Evolutionary conservation across 2,113 vertebrate genomes (phyloP), one percentile per base, ranked within the genome.

Genomic region (Bostrychus sinensis): DNA sequence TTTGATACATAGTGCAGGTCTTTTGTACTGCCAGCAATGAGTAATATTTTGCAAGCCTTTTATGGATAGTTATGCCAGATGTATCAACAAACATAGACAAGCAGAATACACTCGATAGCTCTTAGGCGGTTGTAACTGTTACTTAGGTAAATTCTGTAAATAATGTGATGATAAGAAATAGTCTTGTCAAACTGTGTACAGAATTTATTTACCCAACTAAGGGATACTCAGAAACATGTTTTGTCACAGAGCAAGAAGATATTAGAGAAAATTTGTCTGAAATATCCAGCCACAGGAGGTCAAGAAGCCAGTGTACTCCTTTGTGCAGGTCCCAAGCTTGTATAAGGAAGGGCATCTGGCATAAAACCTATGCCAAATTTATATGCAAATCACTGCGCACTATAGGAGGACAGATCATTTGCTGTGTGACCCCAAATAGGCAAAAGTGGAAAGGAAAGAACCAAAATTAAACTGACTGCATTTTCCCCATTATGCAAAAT

Each of bases 41-140:
- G 61, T 28, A 39, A 67, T 58, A 62, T 61, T 72, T 72, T 20
- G 3, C 28, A 17, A 69, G 62, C 61, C 55, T 37, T 62, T 68
- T 65, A 66, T 14, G 53, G 46, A 32, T 37, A 38, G 57, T 38
- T 17, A 58, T 55, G 32, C 13, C 14, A 12, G 23, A 46, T 53
- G 25, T 39, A 53, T 61, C 13, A 57, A 61, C 37, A 45, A 19
- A 39, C 30, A 11, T 26, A 53, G 14, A 23, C 10, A 28, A 46
- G 36, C 5, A 56, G 28, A 42, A 65, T 42, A 58, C 25, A 45
- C 58, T 30, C 28, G 22, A 22, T 32, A 8, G 30, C 8, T 32
- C 30, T 32, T 32, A 32, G 30, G 30, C 30, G 8, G 1, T 10
- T 45, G 42, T 17, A 17, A 45, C 2, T 11, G 42, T 45, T 11